Evolutionary conservation across 2,888 invertebrate genomes (phyloP), one percentile per base, ranked within the genome.

Genomic region (Coelinius sp.): DNA sequence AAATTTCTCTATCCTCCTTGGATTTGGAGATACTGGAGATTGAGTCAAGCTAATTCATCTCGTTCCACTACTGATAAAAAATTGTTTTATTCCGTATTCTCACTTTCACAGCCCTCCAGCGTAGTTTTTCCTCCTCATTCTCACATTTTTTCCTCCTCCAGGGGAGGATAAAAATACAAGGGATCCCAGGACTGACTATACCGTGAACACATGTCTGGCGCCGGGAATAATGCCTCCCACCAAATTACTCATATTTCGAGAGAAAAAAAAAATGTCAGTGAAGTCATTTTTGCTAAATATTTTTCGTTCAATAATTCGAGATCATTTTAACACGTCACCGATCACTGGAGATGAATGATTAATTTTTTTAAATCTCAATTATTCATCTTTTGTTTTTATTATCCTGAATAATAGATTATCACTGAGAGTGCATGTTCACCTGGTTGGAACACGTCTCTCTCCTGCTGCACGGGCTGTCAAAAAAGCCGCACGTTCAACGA

Each of bases 161-260:
- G 69, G 75, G 76, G 77, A 70, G 77, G 75, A 76, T 77, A 77
- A 77, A 77, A 77, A 77, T 77, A 77, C 77, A 35, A 67, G 73
- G 70, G 73, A 73, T 74, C 72, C 66, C 65, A 70, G 70, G 72
- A 66, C 71, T 70, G 71, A 53, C 71, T 56, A 66, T 74, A 38
- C 35, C 12, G 66, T 17, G 64, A 73, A 65, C 74, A 72, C 71
- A 74, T 70, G 73, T 69, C 68, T 69, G 70, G 74, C 75, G 74
- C 71, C 76, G 70, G 69, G 52, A 44, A 56, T 59, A 70, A 64
- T 49, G 12, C 62, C 49, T 71, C 52, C 63, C 65, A 62, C 56
- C 59, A 31, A 14, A 68, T 72, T 62, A 38, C 52, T 38, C 38
- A 38, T 35, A n/a, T 41, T n/a, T 41, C 41, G 6, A 14, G 31